Percentiles rank a stretch among this genome's conserved stretches.
Evolutionary conservation across 2,113 vertebrate genomes (phyloP).

Genomic region (Ancistrus triradiatus): DNA sequence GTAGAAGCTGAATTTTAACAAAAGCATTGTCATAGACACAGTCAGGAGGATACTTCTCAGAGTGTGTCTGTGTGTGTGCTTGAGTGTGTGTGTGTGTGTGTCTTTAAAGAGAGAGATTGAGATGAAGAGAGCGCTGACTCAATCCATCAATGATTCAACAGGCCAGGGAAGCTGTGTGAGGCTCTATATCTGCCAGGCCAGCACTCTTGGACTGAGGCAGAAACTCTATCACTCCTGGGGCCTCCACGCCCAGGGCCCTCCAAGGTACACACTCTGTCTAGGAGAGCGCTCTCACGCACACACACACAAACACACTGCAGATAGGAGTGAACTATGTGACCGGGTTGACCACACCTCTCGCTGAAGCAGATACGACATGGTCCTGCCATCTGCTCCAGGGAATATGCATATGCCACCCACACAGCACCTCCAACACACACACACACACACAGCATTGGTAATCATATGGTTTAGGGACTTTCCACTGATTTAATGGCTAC

Average conservation of each 20-base stretch:
- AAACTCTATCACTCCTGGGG: constrained; percentile 51
- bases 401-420: constrained; percentile 17
- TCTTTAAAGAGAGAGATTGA: constrained; percentile 15
- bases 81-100: constrained; percentile 13
- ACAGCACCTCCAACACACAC: neutral
- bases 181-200: constrained; percentile 51
- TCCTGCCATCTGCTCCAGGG: constrained; percentile 25
- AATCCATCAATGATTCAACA: constrained; percentile 60
- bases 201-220: constrained; percentile 47
- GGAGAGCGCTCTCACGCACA: constrained; percentile 12
- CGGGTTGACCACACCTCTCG: constrained; percentile 30
- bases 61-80: constrained; percentile 27
- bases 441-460: no score
- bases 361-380: constrained; percentile 27
- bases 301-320: constrained; percentile 16
- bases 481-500: no score
- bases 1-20: constrained; percentile 29
- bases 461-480: no score
- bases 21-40: constrained; percentile 29
- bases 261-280: constrained; percentile 33
- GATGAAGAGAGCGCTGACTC: constrained; percentile 45
- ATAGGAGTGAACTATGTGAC: constrained; percentile 35
- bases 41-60: constrained; percentile 7
- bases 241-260: constrained; percentile 31
- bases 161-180: constrained; percentile 36